Base-by-base conservation (phyloP, 2,797 vertebrate species). In the Eremophila alpestris region DNA sequence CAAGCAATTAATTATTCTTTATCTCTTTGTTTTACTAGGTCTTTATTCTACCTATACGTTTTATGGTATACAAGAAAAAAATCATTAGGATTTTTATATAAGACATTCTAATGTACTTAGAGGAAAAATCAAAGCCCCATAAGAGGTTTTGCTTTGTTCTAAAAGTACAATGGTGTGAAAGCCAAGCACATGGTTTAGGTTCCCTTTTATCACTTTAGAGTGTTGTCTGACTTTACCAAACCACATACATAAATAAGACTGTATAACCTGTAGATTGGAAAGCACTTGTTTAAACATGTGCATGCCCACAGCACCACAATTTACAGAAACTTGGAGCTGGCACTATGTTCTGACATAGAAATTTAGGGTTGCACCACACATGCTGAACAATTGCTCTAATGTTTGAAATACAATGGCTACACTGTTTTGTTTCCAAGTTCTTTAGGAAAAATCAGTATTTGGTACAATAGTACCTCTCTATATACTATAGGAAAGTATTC, bases 331-430 rank as follows among this genome's bases (percentile, higher is more conserved):
- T 89, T 45, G 40, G 83, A 85, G 87, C 6, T 97, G 93, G 93
- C 94, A 96, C 56, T 0, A 0, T 51, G 45, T 71, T 93, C 95
- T 96, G 84, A 94, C 91, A 95, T 1, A 84, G 65, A 96, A 97
- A 93, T 76, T 83, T 81, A 85, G 77, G 32, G 85, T 95, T 95
- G 70, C 60, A 83, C 90, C 93, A 91, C 81, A 73, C 46, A 24
- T 81, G 91, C 71, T 54, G 83, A 96, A 95, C 95, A 96, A 93
- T 96, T 94, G 92, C 83, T 90, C 81, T 93, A 96, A 96, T 95
- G 93, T 96, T 89, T 94, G 68, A 90, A 97, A 94, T 79, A 96
- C 93, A 96, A 96, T 95, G 88, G 64, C 58, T 77, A 76, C 80
- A 90, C 77, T 96, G 91, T 96, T 94, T 95, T 92, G 92, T 95